A percentile compares a stretch with the other conserved stretches of the same genome.
Conservation (phyloP, 2,888 invertebrate genomes). For the Adineta ricciae region DNA sequence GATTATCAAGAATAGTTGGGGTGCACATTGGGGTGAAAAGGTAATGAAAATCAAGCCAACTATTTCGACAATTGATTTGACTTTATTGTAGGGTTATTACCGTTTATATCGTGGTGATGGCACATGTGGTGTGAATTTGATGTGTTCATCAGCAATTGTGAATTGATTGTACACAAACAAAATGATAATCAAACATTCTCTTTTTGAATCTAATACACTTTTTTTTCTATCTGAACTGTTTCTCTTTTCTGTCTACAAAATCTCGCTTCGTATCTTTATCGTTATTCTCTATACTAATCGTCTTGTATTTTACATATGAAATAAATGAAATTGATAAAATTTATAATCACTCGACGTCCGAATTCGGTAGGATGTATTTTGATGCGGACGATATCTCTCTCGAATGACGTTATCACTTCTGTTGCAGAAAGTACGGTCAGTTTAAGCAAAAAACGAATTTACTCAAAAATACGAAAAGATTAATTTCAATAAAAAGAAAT, state of each 20-base stretch:
- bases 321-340: no score
- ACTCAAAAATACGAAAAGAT: no score
- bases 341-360: no score
- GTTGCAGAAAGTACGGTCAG: no score
- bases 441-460: no score
- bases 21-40: slow-evolving; percentile 74
- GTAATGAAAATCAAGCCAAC: no score
- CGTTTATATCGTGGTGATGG: slow-evolving; percentile 85
- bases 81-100: slow-evolving; percentile 69
- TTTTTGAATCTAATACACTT: no score
- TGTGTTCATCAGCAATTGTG: slow-evolving; percentile 69
- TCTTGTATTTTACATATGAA: no score
- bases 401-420: no score
- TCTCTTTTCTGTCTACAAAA: background rate
- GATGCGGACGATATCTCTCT: no score
- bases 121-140: slow-evolving; percentile 80
- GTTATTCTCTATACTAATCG: background rate
- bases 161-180: slow-evolving; percentile 35
- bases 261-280: background rate
- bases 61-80: background rate
- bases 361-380: no score
- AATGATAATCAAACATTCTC: background rate
- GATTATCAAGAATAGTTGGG: slow-evolving; percentile 93
- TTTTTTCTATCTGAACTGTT: background rate
- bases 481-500: no score